Conservation (phyloP, 2,113 vertebrate genomes). For the Macaca mulatta region DNA sequence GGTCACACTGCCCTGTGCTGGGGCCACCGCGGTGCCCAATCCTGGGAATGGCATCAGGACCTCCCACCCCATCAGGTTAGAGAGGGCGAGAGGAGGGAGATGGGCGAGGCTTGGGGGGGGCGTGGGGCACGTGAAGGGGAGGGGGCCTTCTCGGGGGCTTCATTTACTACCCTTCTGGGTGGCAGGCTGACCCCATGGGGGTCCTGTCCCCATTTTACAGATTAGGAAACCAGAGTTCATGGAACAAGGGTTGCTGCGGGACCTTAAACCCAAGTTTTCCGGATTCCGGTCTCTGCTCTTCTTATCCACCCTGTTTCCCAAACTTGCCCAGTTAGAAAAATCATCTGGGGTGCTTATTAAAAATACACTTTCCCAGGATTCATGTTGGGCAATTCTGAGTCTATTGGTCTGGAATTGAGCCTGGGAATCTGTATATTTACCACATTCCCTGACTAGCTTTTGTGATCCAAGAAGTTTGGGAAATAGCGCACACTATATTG, state of each 20-base stretch:
- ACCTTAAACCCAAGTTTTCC: neutral
- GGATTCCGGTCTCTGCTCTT: neutral
- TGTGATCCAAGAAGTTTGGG: neutral
- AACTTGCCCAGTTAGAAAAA: neutral
- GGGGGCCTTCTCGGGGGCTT: neutral
- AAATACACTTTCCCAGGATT: neutral
- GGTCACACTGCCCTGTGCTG: conserved; percentile 90
- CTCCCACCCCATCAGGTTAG: conserved; percentile 94
- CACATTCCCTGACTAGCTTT: neutral
- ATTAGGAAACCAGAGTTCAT: neutral
- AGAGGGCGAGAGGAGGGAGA: conserved; percentile 1
- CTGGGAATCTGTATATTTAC: neutral
- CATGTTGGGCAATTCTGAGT: neutral
- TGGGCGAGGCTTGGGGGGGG: neutral
- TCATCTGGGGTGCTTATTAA: neutral
- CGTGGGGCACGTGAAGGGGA: neutral
- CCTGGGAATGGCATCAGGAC: conserved; percentile 91
- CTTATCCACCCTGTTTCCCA: neutral
- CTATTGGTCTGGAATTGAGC: neutral
- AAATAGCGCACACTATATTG: neutral
- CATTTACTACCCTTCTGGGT: neutral
- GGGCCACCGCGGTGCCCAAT: conserved; percentile 77
- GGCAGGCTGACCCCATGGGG: neutral
- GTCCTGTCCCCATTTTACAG: neutral
- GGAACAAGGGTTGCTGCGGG: neutral